Conservation (phyloP, 2,797 vertebrate genomes). For the Tokudaia tokunoshimensis region DNA sequence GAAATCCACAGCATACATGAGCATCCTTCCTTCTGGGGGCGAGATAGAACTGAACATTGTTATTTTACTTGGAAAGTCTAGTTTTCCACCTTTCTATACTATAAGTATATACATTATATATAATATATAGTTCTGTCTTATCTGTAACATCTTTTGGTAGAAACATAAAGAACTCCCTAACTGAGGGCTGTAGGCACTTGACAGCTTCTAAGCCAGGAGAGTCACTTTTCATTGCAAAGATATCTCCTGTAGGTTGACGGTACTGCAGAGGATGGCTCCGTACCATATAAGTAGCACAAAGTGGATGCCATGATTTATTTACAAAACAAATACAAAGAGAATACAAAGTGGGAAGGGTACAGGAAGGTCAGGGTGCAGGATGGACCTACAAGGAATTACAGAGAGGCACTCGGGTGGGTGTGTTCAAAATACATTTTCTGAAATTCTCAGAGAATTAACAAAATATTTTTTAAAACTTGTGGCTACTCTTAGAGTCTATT, state of each 20-base stretch:
- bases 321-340: not conserved
- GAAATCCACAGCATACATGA: not conserved
- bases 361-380: not conserved
- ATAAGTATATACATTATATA: too few relatives aligned
- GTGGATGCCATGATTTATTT: not conserved
- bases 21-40: not conserved
- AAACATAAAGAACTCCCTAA: not conserved
- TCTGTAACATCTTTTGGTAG: constrained; percentile 8
- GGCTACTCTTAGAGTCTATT: not conserved
- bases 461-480: not conserved
- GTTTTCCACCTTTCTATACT: not conserved
- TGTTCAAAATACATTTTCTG: not conserved
- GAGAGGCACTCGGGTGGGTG: too few relatives aligned
- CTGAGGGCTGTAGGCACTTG: not conserved
- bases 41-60: not conserved
- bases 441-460: not conserved
- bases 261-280: too few relatives aligned
- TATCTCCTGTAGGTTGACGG: too few relatives aligned
- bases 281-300: not conserved
- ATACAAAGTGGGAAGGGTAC: not conserved
- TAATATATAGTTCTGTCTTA: not conserved
- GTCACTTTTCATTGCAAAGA: not conserved
- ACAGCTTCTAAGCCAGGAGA: not conserved
- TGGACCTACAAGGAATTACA: not conserved
- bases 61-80: not conserved